Percentiles rank a stretch among this genome's conserved stretches.
Conservation (phyloP, 1,140 invertebrate species). For the Heliconius congener region DNA sequence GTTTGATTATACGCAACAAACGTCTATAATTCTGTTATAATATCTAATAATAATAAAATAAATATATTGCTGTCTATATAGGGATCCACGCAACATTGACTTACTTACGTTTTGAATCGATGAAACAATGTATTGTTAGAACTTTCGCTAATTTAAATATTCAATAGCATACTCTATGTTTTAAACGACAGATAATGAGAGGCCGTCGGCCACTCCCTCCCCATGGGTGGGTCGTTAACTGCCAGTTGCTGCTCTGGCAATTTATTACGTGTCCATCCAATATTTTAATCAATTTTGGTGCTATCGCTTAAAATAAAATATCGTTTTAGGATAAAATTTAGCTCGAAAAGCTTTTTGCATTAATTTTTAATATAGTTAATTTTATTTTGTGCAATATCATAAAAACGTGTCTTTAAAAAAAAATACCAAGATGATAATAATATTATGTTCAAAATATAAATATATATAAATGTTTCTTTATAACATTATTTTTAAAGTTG, state of each 20-base stretch:
- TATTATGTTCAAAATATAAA: neutral
- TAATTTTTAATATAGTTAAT: neutral
- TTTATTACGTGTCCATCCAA: constrained; percentile 35
- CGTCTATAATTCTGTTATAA: too few species aligned
- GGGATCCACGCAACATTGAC: neutral
- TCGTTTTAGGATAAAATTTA: constrained; percentile 2
- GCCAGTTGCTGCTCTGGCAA: constrained; percentile 18
- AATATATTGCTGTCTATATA: neutral
- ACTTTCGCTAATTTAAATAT: constrained; percentile 65
- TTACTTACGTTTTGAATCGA: neutral
- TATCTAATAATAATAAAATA: too few species aligned
- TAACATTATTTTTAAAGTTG: constrained; percentile 24
- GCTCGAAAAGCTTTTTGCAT: neutral
- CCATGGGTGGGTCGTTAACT: constrained; percentile 8
- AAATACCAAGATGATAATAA: neutral
- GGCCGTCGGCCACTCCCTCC: constrained; percentile 41
- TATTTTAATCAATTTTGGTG: constrained; percentile 33
- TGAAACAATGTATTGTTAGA: constrained; percentile 23
- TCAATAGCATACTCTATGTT: constrained; percentile 38
- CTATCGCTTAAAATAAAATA: constrained; percentile 18
- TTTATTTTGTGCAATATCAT: neutral
- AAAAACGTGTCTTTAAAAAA: neutral
- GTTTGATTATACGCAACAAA: too few species aligned
- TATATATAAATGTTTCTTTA: constrained; percentile 3
- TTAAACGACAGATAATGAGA: constrained; percentile 51